Conservation (phyloP, 1,140 invertebrate genomes). For the Pseudoatta argentina region DNA sequence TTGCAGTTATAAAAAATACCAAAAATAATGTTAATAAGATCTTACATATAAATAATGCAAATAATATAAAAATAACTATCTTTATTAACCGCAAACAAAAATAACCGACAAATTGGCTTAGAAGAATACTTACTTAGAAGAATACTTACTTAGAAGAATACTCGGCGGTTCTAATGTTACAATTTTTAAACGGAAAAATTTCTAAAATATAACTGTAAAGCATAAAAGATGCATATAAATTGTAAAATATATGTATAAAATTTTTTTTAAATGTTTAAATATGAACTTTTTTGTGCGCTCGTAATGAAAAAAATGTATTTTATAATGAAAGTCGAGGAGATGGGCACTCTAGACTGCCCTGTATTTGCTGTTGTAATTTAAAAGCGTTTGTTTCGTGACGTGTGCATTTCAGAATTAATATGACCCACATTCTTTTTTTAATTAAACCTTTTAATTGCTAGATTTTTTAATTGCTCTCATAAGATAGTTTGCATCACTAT, state of each 20-base stretch:
- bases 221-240: neutral
- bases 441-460: conserved; percentile 2
- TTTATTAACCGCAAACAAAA: no score
- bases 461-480: no score
- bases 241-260: neutral
- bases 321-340: neutral
- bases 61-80: no score
- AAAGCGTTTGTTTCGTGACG: conserved; percentile 37
- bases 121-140: no score
- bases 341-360: neutral
- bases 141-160: no score
- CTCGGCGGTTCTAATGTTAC: no score
- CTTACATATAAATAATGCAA: no score
- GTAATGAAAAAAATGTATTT: conserved; percentile 4
- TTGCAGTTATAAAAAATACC: no score
- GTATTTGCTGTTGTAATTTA: conserved; percentile 44
- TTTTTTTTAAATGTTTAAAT: neutral
- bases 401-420: neutral
- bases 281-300: neutral
- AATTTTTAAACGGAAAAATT: no score
- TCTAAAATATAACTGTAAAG: neutral
- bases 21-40: no score
- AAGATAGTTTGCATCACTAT: conserved; percentile 30
- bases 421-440: conserved; percentile 38
- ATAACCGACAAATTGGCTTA: no score